Evolutionary conservation across 2,113 vertebrate species (phyloP).

Genomic region (Ailuropoda melanoleuca): DNA sequence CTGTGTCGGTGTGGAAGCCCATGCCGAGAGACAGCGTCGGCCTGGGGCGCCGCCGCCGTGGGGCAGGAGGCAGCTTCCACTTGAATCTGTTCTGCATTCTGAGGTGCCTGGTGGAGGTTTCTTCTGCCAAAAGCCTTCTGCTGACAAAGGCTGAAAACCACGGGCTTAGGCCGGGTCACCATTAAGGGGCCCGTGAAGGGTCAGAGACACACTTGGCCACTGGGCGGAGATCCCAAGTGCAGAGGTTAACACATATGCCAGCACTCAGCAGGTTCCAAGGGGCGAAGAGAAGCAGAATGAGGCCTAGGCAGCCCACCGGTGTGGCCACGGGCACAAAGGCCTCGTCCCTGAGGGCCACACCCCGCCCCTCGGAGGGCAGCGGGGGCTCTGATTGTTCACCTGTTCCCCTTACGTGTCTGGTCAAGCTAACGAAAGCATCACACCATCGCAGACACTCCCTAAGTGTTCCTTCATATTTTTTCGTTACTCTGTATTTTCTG

Average conservation of each 20-base stretch:
- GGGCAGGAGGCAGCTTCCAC: rapidly evolving
- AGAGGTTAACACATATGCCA: rapidly evolving
- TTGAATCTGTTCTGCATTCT: background rate
- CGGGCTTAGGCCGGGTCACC: background rate
- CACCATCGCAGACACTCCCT: background rate
- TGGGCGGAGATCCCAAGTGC: background rate
- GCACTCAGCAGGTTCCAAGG: background rate
- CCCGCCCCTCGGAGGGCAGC: rapidly evolving
- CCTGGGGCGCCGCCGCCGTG: rapidly evolving
- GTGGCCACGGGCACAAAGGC: rapidly evolving
- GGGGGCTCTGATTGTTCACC: rapidly evolving
- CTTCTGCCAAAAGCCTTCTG: background rate
- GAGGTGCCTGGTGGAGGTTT: background rate
- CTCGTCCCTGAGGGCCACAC: rapidly evolving
- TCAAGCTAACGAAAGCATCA: background rate
- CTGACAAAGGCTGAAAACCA: background rate
- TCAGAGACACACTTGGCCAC: background rate
- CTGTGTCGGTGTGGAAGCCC: rapidly evolving
- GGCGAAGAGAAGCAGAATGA: background rate
- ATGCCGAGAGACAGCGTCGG: rapidly evolving
- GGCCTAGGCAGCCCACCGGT: rapidly evolving
- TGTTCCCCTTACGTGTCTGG: background rate
- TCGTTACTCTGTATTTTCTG: background rate
- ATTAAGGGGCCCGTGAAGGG: background rate
- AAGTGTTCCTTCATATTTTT: background rate